Conservation (phyloP, 2,797 vertebrate species). For the Pseudocheirus occidentalis region DNA sequence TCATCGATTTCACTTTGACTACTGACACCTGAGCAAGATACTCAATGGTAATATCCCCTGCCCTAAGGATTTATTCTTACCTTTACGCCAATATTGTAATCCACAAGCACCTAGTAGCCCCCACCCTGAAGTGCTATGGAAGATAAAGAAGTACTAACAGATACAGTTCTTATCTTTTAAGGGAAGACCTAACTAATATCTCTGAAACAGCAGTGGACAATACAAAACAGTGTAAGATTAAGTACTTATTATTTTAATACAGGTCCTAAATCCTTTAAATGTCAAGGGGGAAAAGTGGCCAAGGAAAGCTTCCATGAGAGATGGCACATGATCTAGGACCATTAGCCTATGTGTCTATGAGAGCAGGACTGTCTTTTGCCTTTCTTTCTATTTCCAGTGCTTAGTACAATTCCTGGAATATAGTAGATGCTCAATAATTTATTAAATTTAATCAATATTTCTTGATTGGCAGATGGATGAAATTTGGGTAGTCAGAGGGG, state of each 20-base stretch:
- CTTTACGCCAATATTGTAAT: neutral
- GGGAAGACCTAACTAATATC: slow-evolving; percentile 49
- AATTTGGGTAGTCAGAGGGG: neutral
- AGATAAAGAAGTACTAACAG: slow-evolving; percentile 25
- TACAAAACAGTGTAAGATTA: neutral
- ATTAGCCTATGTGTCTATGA: neutral
- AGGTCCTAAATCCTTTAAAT: neutral
- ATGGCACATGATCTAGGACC: neutral
- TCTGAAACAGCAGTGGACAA: slow-evolving; percentile 6
- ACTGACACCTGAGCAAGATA: slow-evolving; percentile 48
- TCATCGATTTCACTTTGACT: slow-evolving; percentile 64
- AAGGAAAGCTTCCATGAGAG: neutral
- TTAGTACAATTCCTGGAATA: neutral
- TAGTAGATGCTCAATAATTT: neutral
- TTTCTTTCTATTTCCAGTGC: too few species aligned
- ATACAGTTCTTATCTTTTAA: slow-evolving; percentile 6
- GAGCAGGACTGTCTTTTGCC: neutral
- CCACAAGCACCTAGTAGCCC: neutral
- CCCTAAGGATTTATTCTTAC: slow-evolving; percentile 37
- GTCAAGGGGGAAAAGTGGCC: neutral
- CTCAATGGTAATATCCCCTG: neutral
- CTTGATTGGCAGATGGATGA: neutral
- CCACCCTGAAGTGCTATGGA: neutral
- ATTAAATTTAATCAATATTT: too few species aligned
- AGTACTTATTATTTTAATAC: neutral